phyloP scores from a whole-genome alignment of 2,797 vertebrate species.

The Labroides dimidiatus region DNA sequence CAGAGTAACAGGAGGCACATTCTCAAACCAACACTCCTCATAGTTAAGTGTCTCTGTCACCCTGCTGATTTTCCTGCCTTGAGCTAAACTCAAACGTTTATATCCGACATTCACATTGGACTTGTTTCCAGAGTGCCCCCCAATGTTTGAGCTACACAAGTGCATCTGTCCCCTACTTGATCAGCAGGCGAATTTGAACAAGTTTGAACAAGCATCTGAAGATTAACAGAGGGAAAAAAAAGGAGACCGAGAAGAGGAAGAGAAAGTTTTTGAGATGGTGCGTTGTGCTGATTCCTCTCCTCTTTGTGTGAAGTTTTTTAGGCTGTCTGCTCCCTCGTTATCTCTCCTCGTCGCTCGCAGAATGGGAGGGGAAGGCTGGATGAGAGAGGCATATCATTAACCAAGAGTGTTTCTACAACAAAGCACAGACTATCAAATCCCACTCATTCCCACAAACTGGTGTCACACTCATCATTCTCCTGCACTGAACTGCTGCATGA shows the following conservation, averaged over 20 bases:
- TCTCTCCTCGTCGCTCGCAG: slow-evolving; percentile 55
- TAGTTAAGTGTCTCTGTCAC: slow-evolving; percentile 52
- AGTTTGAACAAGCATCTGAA: slow-evolving; percentile 65
- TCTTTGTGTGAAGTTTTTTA: slow-evolving; percentile 70
- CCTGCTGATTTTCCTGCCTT: slow-evolving; percentile 33
- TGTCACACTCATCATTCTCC: slow-evolving; percentile 63
- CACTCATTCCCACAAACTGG: slow-evolving; percentile 65
- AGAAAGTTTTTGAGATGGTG: slow-evolving; percentile 68
- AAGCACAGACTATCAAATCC: slow-evolving; percentile 71
- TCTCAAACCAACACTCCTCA: slow-evolving; percentile 37
- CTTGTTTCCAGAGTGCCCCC: slow-evolving; percentile 40
- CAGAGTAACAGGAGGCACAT: slow-evolving; percentile 21
- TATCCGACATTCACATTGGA: slow-evolving; percentile 48
- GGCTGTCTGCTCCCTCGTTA: slow-evolving; percentile 75
- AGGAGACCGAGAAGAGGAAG: slow-evolving; percentile 37
- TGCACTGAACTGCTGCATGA: slow-evolving; percentile 50
- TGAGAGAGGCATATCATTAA: slow-evolving; percentile 78
- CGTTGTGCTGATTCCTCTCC: slow-evolving; percentile 59
- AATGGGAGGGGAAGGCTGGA: slow-evolving; percentile 55
- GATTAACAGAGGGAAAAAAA: slow-evolving; percentile 36
- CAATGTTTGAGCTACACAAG: slow-evolving; percentile 45
- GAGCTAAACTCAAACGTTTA: slow-evolving; percentile 51
- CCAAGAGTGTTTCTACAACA: slow-evolving; percentile 76
- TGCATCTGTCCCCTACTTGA: slow-evolving; percentile 59
- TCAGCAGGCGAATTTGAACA: slow-evolving; percentile 61